Percentiles rank a stretch among this genome's conserved stretches.
Conservation (phyloP, 2,888 invertebrate genomes). For the Gymnoscelis rufifasciata region DNA sequence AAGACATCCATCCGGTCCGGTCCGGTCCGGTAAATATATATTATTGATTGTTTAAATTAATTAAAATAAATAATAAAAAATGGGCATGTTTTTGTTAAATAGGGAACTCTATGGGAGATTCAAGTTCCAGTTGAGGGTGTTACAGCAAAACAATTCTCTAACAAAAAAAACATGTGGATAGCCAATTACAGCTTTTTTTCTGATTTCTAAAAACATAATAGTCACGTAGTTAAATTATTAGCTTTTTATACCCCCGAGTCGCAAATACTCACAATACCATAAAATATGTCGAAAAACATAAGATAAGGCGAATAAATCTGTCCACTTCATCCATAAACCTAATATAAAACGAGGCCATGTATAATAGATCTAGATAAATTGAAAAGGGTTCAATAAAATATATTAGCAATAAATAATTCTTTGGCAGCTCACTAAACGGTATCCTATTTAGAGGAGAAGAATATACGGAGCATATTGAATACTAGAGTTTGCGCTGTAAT, state of each 20-base stretch:
- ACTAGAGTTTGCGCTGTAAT: too few species aligned
- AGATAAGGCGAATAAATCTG: constrained; percentile 12
- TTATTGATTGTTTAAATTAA: too few species aligned
- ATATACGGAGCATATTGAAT: constrained; percentile 10
- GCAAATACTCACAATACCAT: neutral
- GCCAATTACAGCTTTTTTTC: too few species aligned
- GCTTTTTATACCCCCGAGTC: neutral
- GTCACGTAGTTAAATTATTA: neutral
- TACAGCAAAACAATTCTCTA: too few species aligned
- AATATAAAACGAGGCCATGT: constrained; percentile 10
- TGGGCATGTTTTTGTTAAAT: too few species aligned
- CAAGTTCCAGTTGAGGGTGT: too few species aligned
- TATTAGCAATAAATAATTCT: constrained; percentile 26
- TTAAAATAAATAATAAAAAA: too few species aligned
- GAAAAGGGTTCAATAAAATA: constrained; percentile 25
- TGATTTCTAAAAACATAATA: neutral
- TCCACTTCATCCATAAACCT: constrained; percentile 13
- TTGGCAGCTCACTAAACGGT: constrained; percentile 17
- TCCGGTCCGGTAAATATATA: too few species aligned
- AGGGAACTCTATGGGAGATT: too few species aligned
- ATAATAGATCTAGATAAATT: constrained; percentile 22
- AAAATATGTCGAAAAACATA: constrained; percentile 7
- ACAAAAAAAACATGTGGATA: too few species aligned
- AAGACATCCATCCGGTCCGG: too few species aligned
- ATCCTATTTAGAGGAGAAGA: constrained; percentile 25